Conservation (phyloP, 2,113 vertebrate species). For the Elephas maximus region DNA sequence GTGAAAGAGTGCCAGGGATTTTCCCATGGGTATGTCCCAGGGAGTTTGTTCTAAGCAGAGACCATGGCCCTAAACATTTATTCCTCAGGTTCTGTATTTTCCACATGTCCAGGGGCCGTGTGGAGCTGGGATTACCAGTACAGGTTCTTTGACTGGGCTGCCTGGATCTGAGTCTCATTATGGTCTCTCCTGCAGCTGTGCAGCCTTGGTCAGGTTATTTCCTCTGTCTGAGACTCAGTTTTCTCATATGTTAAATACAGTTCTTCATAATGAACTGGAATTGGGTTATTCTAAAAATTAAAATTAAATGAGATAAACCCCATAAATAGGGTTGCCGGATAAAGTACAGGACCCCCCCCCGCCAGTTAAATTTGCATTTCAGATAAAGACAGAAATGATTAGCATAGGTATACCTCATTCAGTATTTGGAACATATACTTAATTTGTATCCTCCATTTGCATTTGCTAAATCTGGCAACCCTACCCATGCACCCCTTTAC, state of each 20-base stretch:
- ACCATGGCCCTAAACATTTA: background rate
- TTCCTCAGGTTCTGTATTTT: rapidly evolving
- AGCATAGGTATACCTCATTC: background rate
- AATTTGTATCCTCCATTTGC: background rate
- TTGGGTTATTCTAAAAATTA: background rate
- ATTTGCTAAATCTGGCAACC: background rate
- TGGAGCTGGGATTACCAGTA: too few species aligned
- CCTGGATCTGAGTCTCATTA: background rate
- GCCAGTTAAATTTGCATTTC: background rate
- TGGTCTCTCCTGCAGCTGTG: background rate
- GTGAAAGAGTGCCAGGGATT: background rate
- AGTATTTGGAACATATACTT: background rate
- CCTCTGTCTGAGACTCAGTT: background rate
- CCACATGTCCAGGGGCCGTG: too few species aligned
- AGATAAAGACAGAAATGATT: background rate
- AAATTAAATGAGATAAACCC: background rate
- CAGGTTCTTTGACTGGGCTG: background rate
- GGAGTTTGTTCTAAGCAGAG: background rate
- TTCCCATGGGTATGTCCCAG: rapidly evolving
- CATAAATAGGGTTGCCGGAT: background rate
- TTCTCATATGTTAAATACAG: background rate
- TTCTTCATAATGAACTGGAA: background rate
- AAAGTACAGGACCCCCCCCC: background rate
- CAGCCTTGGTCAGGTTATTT: background rate
- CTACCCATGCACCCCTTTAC: background rate